These are phyloP conservation scores for Lamellibrachia luymesi DNA, from an alignment of 1,140 invertebrate species.

Conservation along the genomic window DNA sequence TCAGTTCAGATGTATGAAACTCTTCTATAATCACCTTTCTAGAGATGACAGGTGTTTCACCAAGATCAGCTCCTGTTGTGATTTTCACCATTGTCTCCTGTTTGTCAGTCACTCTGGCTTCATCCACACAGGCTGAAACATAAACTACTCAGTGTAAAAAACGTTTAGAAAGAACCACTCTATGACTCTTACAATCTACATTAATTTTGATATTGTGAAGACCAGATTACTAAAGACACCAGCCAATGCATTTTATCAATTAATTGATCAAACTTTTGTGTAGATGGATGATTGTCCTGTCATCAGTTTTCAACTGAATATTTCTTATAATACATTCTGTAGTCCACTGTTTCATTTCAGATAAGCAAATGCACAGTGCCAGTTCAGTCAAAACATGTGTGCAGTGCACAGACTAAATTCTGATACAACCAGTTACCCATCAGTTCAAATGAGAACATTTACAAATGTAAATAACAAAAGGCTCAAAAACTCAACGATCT, in stretches of 20 bases:
- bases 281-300: not conserved
- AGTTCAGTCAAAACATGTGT: not conserved
- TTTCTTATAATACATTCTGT: not conserved
- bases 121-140: not conserved
- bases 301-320: not conserved
- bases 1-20: not conserved
- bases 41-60: not conserved
- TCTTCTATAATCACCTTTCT: slow-evolving; percentile 5
- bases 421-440: not conserved
- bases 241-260: not conserved
- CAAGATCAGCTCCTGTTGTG: not conserved
- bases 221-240: too few relatives aligned
- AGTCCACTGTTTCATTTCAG: not conserved
- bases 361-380: not conserved
- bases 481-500: too few relatives aligned
- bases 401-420: not conserved
- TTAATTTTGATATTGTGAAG: not conserved
- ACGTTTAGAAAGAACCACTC: not conserved
- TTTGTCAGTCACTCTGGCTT: not conserved
- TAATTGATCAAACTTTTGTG: not conserved
- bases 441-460: not conserved
- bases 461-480: too few relatives aligned
- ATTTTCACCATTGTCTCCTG: not conserved
- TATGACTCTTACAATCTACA: not conserved
- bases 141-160: not conserved